Base-by-base conservation (phyloP, 2,113 vertebrate genomes). In the Sciurus niger region DNA sequence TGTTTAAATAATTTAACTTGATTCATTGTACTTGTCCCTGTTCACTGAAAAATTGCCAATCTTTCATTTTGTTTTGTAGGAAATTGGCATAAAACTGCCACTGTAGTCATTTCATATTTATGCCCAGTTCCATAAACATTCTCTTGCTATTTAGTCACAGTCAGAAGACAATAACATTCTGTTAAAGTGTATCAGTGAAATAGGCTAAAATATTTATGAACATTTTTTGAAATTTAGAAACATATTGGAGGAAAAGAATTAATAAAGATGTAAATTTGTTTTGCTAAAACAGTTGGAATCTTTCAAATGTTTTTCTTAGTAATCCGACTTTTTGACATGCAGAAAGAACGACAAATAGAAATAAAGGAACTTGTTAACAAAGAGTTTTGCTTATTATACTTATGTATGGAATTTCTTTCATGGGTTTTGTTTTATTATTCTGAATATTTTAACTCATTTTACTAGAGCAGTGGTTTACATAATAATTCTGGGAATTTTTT, bases 21-120 rank as follows among this genome's bases (percentile, higher is more conserved):
- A 91, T 91, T 95, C 46, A 93, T 96, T 92, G 46, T 82, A n/a
- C 43, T 95, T 95, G 63, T 90, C 32, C 17, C 65, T 40, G 53
- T 77, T 96, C 79, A 85, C 72, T 95, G 96, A 95, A 90, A 87
- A 94, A 63, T 93, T 82, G 53, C 92, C 67, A 86, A 0, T 68
- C n/a, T 93, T 95, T 94, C 74, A n/a, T 87, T 96, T 90, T 86
- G 92, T 94, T 97, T 95, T 92, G 13, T 78, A 74, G 92, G n/a
- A 90, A 87, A 74, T 92, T 97, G 94, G 48, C 76, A 90, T 55
- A 51, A 90, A 97, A 96, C 48, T 73, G 43, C 89, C 86, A 73
- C 72, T 77, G 82, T 28, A 73, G 78, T 94, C 83, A 89, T 70
- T 96, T 94, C 25, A 32, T 94, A 55, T 95, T 92, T 76, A 70